A percentile compares a stretch with the other conserved stretches of the same genome.
phyloP scores from a whole-genome alignment of 2,888 invertebrate species.

The Mystacides longicornis region DNA sequence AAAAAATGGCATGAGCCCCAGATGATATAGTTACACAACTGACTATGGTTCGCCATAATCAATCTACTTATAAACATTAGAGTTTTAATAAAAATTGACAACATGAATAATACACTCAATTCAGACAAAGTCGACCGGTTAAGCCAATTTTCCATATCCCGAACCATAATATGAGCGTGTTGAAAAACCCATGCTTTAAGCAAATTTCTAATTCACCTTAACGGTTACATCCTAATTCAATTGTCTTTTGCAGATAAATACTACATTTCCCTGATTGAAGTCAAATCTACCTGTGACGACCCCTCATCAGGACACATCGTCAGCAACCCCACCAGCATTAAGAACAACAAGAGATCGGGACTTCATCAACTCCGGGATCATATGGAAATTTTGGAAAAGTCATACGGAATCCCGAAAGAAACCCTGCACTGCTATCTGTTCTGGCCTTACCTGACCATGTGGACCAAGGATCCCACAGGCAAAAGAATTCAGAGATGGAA shows the following conservation, averaged over 20 bases:
- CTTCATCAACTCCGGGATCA: slow-evolving; percentile 36
- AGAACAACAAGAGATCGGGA: slow-evolving; percentile 36
- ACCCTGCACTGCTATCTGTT: slow-evolving; percentile 31
- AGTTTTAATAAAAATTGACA: too few relatives aligned
- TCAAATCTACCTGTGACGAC: slow-evolving; percentile 34
- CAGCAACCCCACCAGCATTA: slow-evolving; percentile 33
- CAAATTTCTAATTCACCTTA: not conserved
- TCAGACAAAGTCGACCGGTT: too few relatives aligned
- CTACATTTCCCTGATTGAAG: slow-evolving; percentile 31
- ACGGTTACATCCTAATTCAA: not conserved
- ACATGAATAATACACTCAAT: too few relatives aligned
- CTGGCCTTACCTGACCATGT: slow-evolving; percentile 34
- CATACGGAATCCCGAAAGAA: slow-evolving; percentile 20
- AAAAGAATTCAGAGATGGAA: slow-evolving; percentile 32
- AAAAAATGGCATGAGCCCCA: too few relatives aligned
- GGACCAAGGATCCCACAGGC: slow-evolving; percentile 32
- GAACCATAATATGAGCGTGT: too few relatives aligned
- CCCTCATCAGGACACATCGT: slow-evolving; percentile 28
- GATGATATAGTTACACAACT: too few relatives aligned
- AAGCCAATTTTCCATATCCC: too few relatives aligned
- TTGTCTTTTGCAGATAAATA: slow-evolving; percentile 27
- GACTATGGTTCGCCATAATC: too few relatives aligned
- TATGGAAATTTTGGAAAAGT: slow-evolving; percentile 30
- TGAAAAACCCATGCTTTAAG: too few relatives aligned
- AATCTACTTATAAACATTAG: too few relatives aligned